A percentile compares a stretch with the other conserved stretches of the same genome.
Evolutionary conservation across 1,140 invertebrate genomes (phyloP).

Genomic region (Zaprionus taronus): DNA sequence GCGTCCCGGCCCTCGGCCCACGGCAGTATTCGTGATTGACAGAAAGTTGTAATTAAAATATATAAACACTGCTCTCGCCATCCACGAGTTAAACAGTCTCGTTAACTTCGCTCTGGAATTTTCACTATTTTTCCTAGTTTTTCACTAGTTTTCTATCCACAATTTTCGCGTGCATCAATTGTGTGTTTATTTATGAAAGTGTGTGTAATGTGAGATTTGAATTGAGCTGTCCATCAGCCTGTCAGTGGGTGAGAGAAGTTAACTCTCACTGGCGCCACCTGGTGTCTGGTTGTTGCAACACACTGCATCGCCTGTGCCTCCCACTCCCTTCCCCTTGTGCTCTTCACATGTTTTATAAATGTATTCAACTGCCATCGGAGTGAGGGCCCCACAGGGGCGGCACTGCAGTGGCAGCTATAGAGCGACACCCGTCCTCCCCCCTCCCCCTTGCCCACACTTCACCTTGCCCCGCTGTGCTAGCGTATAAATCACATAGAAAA

Average conservation of each 20-base stretch:
- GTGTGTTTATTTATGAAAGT: constrained; percentile 69
- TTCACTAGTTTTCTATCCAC: neutral
- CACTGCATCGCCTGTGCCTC: neutral
- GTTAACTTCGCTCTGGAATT: neutral
- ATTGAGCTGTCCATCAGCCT: constrained; percentile 46
- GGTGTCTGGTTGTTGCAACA: neutral
- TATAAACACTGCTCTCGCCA: constrained; percentile 47
- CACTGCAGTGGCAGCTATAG: neutral
- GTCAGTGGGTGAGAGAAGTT: constrained; percentile 27
- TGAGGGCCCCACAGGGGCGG: neutral
- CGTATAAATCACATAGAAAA: constrained; percentile 79
- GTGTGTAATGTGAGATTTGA: constrained; percentile 44
- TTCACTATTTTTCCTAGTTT: neutral
- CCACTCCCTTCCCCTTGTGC: neutral
- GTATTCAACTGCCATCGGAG: neutral
- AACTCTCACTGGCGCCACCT: constrained; percentile 12
- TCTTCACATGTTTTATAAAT: constrained; percentile 37
- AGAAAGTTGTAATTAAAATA: constrained; percentile 74
- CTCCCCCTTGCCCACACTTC: neutral
- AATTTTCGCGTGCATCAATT: constrained; percentile 46
- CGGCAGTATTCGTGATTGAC: constrained; percentile 25
- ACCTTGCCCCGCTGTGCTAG: constrained; percentile 8
- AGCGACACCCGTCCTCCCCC: neutral
- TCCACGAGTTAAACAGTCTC: neutral
- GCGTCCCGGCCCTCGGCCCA: too few relatives aligned